phyloP scores from a whole-genome alignment of 2,888 invertebrate genomes.

The Electrophaes corylata region DNA sequence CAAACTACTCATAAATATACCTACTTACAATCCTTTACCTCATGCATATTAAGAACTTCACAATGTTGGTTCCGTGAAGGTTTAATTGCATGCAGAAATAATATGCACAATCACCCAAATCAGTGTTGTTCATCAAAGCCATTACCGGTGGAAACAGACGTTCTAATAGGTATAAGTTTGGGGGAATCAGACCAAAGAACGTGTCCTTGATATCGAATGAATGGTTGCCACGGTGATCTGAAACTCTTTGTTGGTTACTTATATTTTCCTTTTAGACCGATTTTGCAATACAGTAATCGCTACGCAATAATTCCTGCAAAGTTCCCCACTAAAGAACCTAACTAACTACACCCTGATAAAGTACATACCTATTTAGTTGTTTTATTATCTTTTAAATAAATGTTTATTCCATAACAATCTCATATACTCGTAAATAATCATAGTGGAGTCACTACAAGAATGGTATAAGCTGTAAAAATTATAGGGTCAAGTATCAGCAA shows the following conservation, averaged over 20 bases:
- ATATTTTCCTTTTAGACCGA: background rate
- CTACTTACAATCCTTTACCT: no score
- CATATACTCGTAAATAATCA: no score
- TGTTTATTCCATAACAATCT: no score
- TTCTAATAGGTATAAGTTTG: background rate
- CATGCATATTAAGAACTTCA: no score
- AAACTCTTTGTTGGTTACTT: constrained; percentile 12
- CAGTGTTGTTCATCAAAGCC: constrained; percentile 12
- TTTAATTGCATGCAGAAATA: background rate
- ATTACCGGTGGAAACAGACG: background rate
- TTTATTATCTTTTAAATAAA: no score
- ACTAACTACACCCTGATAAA: no score
- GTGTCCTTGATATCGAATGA: constrained; percentile 22
- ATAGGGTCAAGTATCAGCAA: constrained; percentile 16
- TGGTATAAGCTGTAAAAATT: constrained; percentile 8
- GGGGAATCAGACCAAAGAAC: background rate
- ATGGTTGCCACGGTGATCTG: constrained; percentile 23
- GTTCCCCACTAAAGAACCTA: no score
- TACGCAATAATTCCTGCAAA: no score
- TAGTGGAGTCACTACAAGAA: background rate
- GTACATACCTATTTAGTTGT: background rate
- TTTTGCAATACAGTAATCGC: background rate
- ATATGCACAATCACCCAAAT: background rate
- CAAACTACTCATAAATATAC: no score
- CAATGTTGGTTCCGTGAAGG: no score